phyloP scores from a whole-genome alignment of 2,888 invertebrate genomes.

The Phaonia tiefii region DNA sequence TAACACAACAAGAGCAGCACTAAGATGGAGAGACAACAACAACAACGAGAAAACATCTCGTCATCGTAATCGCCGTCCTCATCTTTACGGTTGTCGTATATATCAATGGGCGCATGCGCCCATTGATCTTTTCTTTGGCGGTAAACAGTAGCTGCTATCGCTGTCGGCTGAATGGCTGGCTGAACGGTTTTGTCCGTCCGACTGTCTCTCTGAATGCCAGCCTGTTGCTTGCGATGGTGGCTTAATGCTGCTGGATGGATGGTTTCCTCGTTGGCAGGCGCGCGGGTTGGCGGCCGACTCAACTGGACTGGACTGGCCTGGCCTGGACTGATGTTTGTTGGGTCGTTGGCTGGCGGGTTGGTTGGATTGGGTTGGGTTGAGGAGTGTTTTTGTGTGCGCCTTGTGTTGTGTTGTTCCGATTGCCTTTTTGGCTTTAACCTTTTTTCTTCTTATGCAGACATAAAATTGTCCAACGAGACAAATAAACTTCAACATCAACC shows the following conservation, averaged over 20 bases:
- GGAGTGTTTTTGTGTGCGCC: conserved; percentile 8
- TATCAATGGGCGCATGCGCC: conserved; percentile 68
- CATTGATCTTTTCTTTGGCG: conserved; percentile 68
- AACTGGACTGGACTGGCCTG: not conserved
- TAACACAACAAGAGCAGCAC: conserved; percentile 36
- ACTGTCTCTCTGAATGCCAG: not conserved
- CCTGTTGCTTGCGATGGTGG: conserved; percentile 20
- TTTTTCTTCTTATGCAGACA: conserved; percentile 61
- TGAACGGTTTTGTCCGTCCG: conserved; percentile 42
- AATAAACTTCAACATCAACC: conserved; percentile 64
- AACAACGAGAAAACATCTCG: conserved; percentile 58
- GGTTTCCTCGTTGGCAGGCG: not conserved
- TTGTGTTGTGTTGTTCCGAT: conserved; percentile 22
- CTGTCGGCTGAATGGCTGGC: conserved; percentile 67
- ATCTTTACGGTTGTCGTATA: conserved; percentile 68
- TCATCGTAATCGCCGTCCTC: conserved; percentile 67
- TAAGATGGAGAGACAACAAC: not conserved
- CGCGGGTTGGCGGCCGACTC: conserved; percentile 4
- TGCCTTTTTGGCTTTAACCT: conserved; percentile 63
- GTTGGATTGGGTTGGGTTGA: too few species aligned
- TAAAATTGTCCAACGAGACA: conserved; percentile 65
- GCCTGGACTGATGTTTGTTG: not conserved
- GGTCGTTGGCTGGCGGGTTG: not conserved
- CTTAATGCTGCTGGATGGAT: too few species aligned
- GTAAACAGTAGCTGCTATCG: conserved; percentile 68